These are phyloP conservation scores for Gymnocephalus cernua DNA, from an alignment of 2,113 vertebrate genomes.

Conservation along the genomic window DNA sequence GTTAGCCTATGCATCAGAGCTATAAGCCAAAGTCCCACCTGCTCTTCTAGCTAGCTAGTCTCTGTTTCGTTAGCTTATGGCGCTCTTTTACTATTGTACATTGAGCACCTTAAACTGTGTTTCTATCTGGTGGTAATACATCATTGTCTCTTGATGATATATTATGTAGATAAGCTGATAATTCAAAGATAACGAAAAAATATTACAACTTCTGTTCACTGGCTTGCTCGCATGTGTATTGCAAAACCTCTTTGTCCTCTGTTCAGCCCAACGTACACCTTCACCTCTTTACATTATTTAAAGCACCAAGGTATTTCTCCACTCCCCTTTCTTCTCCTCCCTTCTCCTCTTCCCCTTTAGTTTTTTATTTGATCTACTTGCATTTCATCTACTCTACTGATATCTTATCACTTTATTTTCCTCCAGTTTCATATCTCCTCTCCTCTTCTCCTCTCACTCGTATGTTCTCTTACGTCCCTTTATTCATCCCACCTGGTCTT, in stretches of 20 bases:
- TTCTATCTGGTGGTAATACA: neutral
- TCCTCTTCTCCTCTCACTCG: conserved; percentile 1
- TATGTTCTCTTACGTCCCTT: neutral
- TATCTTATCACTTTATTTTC: conserved; percentile 27
- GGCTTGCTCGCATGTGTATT: neutral
- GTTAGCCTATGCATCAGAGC: neutral
- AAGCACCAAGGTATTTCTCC: conserved; percentile 41
- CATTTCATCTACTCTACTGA: conserved; percentile 42
- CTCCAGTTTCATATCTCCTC: conserved; percentile 19
- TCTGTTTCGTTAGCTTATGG: neutral
- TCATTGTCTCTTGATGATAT: neutral
- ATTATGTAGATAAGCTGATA: neutral
- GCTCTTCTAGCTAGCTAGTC: neutral
- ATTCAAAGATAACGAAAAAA: conserved; percentile 6
- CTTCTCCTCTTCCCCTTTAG: conserved; percentile 1
- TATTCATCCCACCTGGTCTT: neutral
- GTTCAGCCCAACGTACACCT: conserved; percentile 31
- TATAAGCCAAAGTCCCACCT: neutral
- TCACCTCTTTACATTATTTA: conserved; percentile 73
- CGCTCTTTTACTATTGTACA: neutral
- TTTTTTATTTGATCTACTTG: conserved; percentile 29
- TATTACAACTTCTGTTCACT: neutral
- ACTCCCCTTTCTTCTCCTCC: conserved; percentile 12
- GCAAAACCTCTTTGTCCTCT: conserved; percentile 49
- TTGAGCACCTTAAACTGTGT: neutral